phyloP scores from a whole-genome alignment of 1,140 invertebrate genomes.

The Battus philenor region DNA sequence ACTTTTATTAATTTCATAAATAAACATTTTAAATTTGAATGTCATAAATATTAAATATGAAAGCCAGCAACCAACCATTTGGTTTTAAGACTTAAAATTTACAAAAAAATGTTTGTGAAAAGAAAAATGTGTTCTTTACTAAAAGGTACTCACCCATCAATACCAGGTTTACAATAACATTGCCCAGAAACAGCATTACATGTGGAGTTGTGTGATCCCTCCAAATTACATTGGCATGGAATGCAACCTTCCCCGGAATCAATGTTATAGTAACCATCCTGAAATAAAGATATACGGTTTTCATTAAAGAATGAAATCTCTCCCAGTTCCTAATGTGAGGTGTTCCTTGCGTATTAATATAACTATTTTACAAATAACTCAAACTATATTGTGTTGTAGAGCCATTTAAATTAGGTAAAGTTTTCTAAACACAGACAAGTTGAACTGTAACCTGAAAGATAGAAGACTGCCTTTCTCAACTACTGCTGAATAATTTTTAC shows the following conservation, averaged over 20 bases:
- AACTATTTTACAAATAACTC: too few species aligned
- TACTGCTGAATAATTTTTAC: too few species aligned
- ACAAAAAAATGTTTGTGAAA: too few species aligned
- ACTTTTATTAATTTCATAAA: neutral
- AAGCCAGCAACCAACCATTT: too few species aligned
- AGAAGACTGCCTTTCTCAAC: too few species aligned
- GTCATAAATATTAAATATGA: neutral
- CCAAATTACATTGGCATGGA: conserved; percentile 89
- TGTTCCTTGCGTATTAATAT: too few species aligned
- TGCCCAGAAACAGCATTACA: conserved; percentile 90
- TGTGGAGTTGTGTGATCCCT: conserved; percentile 89
- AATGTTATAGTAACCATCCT: conserved; percentile 89
- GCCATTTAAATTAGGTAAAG: too few species aligned
- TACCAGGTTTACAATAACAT: conserved; percentile 90
- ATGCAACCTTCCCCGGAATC: conserved; percentile 89
- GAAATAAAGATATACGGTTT: conserved; percentile 1
- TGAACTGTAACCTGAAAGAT: too few species aligned
- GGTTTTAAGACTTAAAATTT: too few species aligned
- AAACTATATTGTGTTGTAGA: too few species aligned
- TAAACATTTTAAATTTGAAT: neutral
- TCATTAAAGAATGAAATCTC: neutral
- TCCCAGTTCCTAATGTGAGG: neutral
- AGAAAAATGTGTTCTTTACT: too few species aligned
- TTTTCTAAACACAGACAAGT: too few species aligned
- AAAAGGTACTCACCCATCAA: conserved; percentile 86